Percentiles rank a stretch among this genome's conserved stretches.
Evolutionary conservation across 2,888 invertebrate species (phyloP).

Genomic region (Melieria omissa): DNA sequence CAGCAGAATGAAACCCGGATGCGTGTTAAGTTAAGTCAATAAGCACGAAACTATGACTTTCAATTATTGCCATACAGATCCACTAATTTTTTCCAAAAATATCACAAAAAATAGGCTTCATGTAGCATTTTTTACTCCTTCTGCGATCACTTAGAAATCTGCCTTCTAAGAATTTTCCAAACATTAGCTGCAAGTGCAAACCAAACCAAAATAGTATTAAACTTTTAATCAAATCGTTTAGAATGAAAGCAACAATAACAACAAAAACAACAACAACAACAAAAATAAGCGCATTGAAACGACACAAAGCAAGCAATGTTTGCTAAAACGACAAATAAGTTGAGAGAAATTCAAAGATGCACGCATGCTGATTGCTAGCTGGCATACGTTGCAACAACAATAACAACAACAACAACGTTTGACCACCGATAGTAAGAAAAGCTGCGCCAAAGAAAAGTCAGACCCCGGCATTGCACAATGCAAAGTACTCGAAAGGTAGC

Average conservation of each 20-base stretch:
- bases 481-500: not conserved
- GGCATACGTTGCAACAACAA: conserved; percentile 12
- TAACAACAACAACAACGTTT: not conserved
- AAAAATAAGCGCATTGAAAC: not conserved
- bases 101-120: too few species aligned
- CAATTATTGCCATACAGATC: too few species aligned
- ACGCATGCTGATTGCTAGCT: conserved; percentile 57
- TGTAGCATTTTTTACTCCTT: too few species aligned
- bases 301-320: not conserved
- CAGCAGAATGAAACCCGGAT: too few species aligned
- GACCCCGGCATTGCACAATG: not conserved
- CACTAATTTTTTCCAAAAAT: too few species aligned
- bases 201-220: too few species aligned
- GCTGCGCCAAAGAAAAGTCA: not conserved
- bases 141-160: too few species aligned
- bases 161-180: too few species aligned
- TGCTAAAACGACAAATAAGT: conserved; percentile 36
- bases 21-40: too few species aligned
- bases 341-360: conserved; percentile 51
- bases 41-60: too few species aligned
- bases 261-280: conserved; percentile 4
- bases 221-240: too few species aligned
- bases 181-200: too few species aligned
- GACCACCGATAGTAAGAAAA: not conserved
- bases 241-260: not conserved